These are phyloP conservation scores for Corticium candelabrum DNA, from an alignment of 37 sponge, comb jelly and placozoan species.

Conservation along the genomic window DNA sequence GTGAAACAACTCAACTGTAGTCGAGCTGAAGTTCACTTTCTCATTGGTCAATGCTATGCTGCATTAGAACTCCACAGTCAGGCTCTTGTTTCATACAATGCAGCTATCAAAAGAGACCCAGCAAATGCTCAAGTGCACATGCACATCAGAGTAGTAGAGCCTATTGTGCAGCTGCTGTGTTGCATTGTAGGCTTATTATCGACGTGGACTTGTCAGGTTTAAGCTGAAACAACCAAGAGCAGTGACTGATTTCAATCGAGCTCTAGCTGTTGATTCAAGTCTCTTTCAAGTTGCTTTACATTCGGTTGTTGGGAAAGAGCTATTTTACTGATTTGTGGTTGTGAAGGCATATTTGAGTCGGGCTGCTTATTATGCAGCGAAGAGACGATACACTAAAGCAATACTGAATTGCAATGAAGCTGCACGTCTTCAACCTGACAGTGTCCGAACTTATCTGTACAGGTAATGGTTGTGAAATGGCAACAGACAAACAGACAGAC, in stretches of 20 bases:
- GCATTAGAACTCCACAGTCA: constrained; percentile 22
- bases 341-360: constrained; percentile 66
- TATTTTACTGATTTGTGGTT: not conserved
- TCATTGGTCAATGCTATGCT: constrained; percentile 50
- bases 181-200: constrained; percentile 56
- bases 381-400: constrained; percentile 63
- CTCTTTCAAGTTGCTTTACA: constrained; percentile 29
- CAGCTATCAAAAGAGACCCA: constrained; percentile 33
- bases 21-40: constrained; percentile 37
- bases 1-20: not conserved
- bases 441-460: constrained; percentile 72
- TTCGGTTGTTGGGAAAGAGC: not conserved
- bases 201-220: constrained; percentile 60
- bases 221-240: constrained; percentile 22
- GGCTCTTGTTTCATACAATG: constrained; percentile 45
- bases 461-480: constrained; percentile 33
- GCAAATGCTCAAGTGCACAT: constrained; percentile 28
- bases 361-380: constrained; percentile 58
- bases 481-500: no score
- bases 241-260: constrained; percentile 66
- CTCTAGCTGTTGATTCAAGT: constrained; percentile 64
- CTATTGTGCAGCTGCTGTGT: not conserved
- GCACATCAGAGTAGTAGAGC: not conserved
- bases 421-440: constrained; percentile 48
- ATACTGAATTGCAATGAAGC: constrained; percentile 96